phyloP scores from a whole-genome alignment of 2,888 invertebrate genomes.

The Lochmaea crataegi region DNA sequence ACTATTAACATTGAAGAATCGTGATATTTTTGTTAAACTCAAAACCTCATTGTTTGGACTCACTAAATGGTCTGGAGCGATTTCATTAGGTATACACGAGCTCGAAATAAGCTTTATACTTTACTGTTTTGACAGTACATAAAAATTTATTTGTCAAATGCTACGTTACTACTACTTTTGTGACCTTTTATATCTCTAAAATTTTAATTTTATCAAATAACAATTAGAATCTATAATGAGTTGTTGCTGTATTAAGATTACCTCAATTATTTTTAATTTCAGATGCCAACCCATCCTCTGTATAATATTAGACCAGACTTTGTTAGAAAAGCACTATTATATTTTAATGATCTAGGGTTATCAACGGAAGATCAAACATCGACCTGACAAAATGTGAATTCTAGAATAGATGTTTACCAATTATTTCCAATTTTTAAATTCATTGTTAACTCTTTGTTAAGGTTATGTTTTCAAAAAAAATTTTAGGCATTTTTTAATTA shows the following conservation, averaged over 20 bases:
- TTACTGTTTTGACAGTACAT: too few relatives aligned
- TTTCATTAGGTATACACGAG: too few relatives aligned
- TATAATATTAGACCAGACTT: slow-evolving; percentile 83
- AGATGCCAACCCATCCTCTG: slow-evolving; percentile 81
- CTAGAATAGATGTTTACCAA: neutral
- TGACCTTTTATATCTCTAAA: too few relatives aligned
- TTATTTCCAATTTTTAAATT: slow-evolving; percentile 19
- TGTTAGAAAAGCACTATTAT: slow-evolving; percentile 67
- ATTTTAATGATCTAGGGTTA: slow-evolving; percentile 61
- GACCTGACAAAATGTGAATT: slow-evolving; percentile 37
- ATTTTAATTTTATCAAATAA: too few relatives aligned
- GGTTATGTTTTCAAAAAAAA: slow-evolving; percentile 20
- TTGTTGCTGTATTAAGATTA: neutral
- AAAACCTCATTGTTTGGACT: too few relatives aligned
- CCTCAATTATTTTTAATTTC: slow-evolving; percentile 49
- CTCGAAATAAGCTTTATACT: too few relatives aligned
- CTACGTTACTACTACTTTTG: too few relatives aligned
- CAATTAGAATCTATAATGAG: too few relatives aligned
- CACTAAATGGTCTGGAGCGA: too few relatives aligned
- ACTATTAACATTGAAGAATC: too few relatives aligned
- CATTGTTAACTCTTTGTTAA: slow-evolving; percentile 24
- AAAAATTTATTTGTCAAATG: too few relatives aligned
- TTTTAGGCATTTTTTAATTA: slow-evolving; percentile 17
- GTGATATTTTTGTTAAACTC: too few relatives aligned
- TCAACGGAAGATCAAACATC: slow-evolving; percentile 26